Evolutionary conservation across 1,140 invertebrate genomes (phyloP), one percentile per base, ranked within the genome.

Genomic region (Conus ventricosus): DNA sequence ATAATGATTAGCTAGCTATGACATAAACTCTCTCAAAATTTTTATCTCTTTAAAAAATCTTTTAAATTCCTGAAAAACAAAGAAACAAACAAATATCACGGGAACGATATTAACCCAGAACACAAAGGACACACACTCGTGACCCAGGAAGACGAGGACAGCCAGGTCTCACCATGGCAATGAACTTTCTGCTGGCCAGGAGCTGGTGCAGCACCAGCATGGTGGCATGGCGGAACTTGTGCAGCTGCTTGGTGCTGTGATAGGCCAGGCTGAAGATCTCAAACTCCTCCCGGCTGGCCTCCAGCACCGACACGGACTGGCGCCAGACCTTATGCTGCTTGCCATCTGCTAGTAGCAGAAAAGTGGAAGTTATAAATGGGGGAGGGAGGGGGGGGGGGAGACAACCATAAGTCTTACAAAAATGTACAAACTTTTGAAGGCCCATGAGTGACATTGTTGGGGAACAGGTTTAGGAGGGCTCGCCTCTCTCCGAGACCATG

Each of bases 201-300:
- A 97, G 95, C 39, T 95, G 96, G 8, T 96, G 96, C 6, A 98
- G 95, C 91, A 97, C 97, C 55, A 96, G 97, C 4, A 98, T 94
- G 25, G 97, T 95, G 1, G 97, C 96, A 91, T 98, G 98, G 95
- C 97, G 98, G 92, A 97, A 98, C 93, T 98, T 97, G 20, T 97
- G 96, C 89, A 98, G 94, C 89, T 98, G 97, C 93, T 97, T 97
- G 4, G 96, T 95, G 5, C 96, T 96, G 91, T 97, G 96, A 2
- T 95, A 95, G 13, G 95, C 95, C 0, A 97, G 95, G 93, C 97
- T 96, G 89, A 98, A 97, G 71, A 97, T 96, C 51, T 91, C 89
- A 87, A 85, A 90, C 78, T 92, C 89, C 83, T 94, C 91, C 60
- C 89, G 89, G 17, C 85, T 91, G 55, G 91, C 78, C 10, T 92